Percentiles rank a stretch among this genome's conserved stretches.
Conservation (phyloP, 2,888 invertebrate genomes). For the Hymenopus coronatus region DNA sequence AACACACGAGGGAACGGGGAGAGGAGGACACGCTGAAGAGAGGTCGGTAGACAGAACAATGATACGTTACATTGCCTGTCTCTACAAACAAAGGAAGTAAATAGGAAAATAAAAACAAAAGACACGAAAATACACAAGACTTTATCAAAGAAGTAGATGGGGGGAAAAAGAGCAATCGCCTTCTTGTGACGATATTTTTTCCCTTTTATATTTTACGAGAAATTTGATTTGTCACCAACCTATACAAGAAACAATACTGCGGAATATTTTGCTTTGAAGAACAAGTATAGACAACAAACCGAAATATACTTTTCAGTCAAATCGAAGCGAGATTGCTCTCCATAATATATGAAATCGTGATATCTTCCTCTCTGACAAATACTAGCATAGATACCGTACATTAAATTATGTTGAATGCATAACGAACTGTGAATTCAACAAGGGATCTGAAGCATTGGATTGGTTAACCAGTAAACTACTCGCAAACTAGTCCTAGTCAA, state of each 20-base stretch:
- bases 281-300: background rate
- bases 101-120: conserved; percentile 19
- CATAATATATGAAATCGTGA: background rate
- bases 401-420: no score
- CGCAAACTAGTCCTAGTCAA: no score
- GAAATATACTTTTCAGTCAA: background rate
- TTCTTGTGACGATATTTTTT: background rate
- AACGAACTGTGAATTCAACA: no score
- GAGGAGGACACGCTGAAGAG: background rate
- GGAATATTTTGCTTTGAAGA: background rate
- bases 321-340: no score
- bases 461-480: no score
- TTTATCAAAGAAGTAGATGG: background rate
- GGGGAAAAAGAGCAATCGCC: background rate
- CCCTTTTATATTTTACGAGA: background rate
- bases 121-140: conserved; percentile 1
- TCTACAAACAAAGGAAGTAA: conserved; percentile 8
- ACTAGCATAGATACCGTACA: no score
- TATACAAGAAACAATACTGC: background rate
- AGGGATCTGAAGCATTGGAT: no score
- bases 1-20: background rate
- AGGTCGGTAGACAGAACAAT: background rate
- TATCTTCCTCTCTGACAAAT: background rate
- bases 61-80: conserved; percentile 8
- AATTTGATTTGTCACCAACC: background rate